Evolutionary conservation across 2,113 vertebrate species (phyloP).

Genomic region (Pseudorhombus dupliciocellatus): DNA sequence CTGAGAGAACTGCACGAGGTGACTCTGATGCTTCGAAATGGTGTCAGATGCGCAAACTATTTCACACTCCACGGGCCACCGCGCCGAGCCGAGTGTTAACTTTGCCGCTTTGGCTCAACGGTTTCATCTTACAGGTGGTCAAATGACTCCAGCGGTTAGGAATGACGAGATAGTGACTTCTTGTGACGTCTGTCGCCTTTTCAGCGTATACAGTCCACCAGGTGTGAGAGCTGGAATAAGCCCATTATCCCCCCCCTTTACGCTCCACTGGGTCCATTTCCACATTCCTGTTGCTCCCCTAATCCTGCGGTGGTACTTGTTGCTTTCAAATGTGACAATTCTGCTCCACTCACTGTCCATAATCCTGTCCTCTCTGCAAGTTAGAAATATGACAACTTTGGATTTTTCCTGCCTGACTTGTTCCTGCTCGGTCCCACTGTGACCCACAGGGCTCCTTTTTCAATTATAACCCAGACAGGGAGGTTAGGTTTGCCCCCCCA

Average conservation of each 20-base stretch:
- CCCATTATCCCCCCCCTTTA: conserved; percentile 22
- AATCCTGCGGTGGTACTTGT: conserved; percentile 1
- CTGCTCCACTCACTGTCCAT: neutral
- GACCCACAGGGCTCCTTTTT: too few species aligned
- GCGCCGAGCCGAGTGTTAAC: neutral
- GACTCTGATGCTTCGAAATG: neutral
- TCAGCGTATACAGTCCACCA: neutral
- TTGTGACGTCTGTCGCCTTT: neutral
- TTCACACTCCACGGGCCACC: neutral
- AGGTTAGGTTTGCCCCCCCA: too few species aligned
- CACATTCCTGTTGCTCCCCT: neutral
- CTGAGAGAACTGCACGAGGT: neutral
- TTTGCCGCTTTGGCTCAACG: neutral
- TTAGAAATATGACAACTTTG: neutral
- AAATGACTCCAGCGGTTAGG: neutral
- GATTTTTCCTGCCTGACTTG: too few species aligned
- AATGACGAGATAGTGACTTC: neutral
- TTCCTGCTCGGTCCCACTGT: neutral
- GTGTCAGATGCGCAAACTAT: neutral
- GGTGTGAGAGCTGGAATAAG: neutral
- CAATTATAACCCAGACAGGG: too few species aligned
- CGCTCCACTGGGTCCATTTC: conserved; percentile 6
- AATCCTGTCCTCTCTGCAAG: neutral
- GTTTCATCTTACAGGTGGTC: neutral
- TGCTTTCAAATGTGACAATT: conserved; percentile 6